Percentiles rank a stretch among this genome's conserved stretches.
Evolutionary conservation across 2,113 vertebrate genomes (phyloP).

Genomic region (Loxodonta africana): DNA sequence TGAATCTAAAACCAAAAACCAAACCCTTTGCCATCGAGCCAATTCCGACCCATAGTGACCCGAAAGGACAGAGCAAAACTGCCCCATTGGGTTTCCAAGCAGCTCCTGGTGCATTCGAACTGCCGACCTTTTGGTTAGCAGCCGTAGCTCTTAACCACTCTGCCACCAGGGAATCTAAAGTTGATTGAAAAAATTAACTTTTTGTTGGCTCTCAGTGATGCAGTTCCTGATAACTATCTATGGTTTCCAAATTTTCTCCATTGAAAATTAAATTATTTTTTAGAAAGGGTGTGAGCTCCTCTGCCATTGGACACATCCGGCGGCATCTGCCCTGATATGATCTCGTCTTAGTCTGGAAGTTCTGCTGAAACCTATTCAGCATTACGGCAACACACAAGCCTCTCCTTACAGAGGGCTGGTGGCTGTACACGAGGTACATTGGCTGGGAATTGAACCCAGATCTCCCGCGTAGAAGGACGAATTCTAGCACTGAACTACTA

Average conservation of each 20-base stretch:
- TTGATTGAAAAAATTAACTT: background rate
- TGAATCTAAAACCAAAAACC: background rate
- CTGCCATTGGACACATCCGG: background rate
- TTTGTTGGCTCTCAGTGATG: background rate
- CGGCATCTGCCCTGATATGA: background rate
- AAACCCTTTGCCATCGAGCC: no score
- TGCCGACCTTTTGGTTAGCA: no score
- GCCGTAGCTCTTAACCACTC: no score
- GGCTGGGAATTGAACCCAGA: background rate
- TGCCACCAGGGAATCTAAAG: background rate
- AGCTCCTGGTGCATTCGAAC: no score
- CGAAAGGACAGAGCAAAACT: no score
- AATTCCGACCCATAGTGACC: no score
- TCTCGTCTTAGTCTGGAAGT: no score
- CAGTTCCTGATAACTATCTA: constrained; percentile 17
- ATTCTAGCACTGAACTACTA: background rate
- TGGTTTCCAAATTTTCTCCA: constrained; percentile 25
- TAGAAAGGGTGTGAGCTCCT: background rate
- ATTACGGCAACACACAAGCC: no score
- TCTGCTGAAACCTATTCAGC: no score
- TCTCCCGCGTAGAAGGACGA: background rate
- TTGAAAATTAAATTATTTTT: constrained; percentile 10
- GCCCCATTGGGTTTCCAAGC: no score
- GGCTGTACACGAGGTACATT: background rate
- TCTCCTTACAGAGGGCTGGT: no score